A percentile compares a stretch with the other conserved stretches of the same genome.
Conservation (phyloP, 2,797 vertebrate genomes). For the Percopsis omiscomaycus region DNA sequence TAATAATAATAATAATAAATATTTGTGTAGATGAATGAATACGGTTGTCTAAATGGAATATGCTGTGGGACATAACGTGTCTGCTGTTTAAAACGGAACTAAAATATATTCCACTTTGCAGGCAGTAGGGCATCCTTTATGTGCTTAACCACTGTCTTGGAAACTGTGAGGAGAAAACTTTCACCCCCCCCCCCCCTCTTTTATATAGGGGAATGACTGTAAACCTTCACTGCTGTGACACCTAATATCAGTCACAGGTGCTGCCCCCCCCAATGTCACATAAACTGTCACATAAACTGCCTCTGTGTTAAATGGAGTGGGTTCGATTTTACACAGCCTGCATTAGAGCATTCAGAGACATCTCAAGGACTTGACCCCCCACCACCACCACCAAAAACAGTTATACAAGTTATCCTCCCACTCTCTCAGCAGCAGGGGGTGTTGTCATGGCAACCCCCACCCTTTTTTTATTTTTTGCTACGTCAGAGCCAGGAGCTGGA, state of each 20-base stretch:
- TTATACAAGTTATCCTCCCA: conserved; percentile 80
- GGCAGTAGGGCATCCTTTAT: conserved; percentile 49
- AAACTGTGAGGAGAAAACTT: conserved; percentile 16
- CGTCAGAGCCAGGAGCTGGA: conserved; percentile 70
- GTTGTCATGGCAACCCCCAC: conserved; percentile 78
- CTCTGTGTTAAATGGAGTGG: conserved; percentile 65
- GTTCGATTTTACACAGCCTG: conserved; percentile 68
- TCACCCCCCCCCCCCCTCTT: neutral
- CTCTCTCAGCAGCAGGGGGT: conserved; percentile 65
- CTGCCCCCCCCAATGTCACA: conserved; percentile 54
- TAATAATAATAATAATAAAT: too few species aligned
- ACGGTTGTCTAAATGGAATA: too few species aligned
- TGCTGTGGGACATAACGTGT: too few species aligned
- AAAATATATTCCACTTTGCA: neutral
- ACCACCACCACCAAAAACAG: conserved; percentile 33
- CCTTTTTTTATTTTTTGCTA: conserved; percentile 39
- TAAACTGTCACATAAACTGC: conserved; percentile 45
- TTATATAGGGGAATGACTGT: conserved; percentile 30
- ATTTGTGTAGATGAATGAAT: too few species aligned
- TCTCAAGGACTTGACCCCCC: conserved; percentile 54
- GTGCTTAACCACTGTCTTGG: conserved; percentile 31
- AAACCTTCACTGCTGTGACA: conserved; percentile 41
- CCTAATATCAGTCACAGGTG: conserved; percentile 31
- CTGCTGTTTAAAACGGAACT: too few species aligned
- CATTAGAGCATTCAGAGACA: conserved; percentile 54